A percentile compares a stretch with the other conserved stretches of the same genome.
Conservation (phyloP, 2,797 vertebrate genomes). For the Hydrocynus forskahlii region DNA sequence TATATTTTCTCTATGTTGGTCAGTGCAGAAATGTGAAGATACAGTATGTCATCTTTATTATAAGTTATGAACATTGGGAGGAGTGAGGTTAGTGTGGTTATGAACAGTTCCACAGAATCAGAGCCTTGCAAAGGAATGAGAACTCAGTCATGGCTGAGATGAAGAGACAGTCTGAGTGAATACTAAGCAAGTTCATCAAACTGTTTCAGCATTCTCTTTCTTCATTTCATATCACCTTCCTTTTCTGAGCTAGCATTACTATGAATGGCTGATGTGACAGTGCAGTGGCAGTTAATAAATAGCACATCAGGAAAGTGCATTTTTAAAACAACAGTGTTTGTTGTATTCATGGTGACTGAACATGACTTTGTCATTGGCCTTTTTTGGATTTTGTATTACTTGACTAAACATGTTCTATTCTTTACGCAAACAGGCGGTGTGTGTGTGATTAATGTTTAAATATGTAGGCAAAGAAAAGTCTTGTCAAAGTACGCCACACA, state of each 20-base stretch:
- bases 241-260: constrained; percentile 7
- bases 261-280: constrained; percentile 7
- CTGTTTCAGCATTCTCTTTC: constrained; percentile 1
- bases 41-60: background rate
- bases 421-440: too few relatives aligned
- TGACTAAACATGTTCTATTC: too few relatives aligned
- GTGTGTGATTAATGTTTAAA: background rate
- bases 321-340: background rate
- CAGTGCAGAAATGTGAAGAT: background rate
- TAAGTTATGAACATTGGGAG: background rate
- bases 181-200: constrained; percentile 20
- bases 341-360: background rate
- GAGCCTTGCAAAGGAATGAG: background rate
- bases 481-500: background rate
- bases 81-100: background rate
- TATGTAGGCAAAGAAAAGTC: background rate
- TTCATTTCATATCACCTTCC: background rate
- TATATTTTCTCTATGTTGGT: background rate
- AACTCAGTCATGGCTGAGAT: constrained; percentile 63
- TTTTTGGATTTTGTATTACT: too few relatives aligned
- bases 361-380: background rate
- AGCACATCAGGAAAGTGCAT: background rate
- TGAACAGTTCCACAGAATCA: background rate
- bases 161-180: constrained; percentile 4
- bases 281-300: background rate